Conservation (phyloP, 2,113 vertebrate genomes). For the Eupsittula cactorum region DNA sequence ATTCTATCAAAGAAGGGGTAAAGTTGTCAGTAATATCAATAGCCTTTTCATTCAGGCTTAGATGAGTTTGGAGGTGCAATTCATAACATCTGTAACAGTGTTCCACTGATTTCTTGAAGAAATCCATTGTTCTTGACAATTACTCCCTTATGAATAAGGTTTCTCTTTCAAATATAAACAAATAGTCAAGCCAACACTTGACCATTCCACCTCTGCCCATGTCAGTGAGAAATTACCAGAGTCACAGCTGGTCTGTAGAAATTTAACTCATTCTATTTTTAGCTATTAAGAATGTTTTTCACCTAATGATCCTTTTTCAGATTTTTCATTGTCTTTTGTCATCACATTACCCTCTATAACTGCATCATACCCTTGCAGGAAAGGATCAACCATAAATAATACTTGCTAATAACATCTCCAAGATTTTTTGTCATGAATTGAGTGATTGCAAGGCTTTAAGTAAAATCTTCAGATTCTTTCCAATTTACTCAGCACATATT, state of each 20-base stretch:
- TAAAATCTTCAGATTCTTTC: not conserved
- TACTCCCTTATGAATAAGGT: not conserved
- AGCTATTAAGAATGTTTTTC: not conserved
- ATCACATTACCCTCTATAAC: not conserved
- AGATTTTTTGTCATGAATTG: not conserved
- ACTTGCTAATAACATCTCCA: not conserved
- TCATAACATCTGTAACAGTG: not conserved
- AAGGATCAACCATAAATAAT: not conserved
- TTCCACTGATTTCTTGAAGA: not conserved
- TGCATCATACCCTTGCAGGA: not conserved
- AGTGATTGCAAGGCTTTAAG: not conserved
- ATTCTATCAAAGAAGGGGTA: not conserved
- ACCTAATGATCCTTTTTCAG: not conserved
- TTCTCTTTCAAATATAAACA: not conserved
- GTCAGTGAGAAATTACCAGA: not conserved
- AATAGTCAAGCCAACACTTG: not conserved
- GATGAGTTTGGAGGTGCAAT: not conserved
- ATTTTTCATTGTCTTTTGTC: not conserved
- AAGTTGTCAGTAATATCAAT: not conserved
- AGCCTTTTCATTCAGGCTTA: not conserved
- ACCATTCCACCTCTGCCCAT: not conserved
- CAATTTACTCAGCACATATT: not conserved
- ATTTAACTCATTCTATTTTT: not conserved
- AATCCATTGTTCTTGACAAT: not conserved
- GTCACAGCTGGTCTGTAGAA: not conserved